These are phyloP conservation scores for Motacilla tschutschensis DNA, from an alignment of 2,113 vertebrate species.

Conservation along the genomic window DNA sequence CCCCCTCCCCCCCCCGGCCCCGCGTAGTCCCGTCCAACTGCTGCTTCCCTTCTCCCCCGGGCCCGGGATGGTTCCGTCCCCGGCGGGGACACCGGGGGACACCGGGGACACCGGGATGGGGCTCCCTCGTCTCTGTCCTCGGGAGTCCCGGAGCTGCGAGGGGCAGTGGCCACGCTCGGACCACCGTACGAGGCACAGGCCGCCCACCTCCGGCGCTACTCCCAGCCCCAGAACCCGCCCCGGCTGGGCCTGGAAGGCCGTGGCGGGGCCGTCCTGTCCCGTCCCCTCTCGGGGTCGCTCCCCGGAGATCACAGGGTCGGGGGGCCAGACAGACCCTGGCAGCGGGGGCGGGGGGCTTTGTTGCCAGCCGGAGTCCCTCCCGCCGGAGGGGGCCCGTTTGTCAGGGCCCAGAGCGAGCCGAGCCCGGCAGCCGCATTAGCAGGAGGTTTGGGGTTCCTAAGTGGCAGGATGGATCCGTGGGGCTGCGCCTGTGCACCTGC, in stretches of 20 bases:
- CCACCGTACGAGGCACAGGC: neutral
- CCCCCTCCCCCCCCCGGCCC: neutral
- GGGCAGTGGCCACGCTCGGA: neutral
- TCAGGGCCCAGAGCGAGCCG: neutral
- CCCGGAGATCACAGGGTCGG: neutral
- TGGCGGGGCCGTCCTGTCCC: too few relatives aligned
- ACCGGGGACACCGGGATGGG: too few relatives aligned
- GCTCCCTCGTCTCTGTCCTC: neutral
- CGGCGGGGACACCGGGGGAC: neutral
- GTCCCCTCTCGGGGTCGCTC: too few relatives aligned
- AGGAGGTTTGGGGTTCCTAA: neutral
- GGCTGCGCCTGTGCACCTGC: neutral
- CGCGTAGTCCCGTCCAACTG: neutral
- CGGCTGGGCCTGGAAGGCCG: neutral
- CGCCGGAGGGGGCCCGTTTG: too few relatives aligned
- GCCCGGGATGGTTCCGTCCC: neutral
- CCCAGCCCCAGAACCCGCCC: too few relatives aligned
- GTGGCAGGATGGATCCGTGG: accelerated
- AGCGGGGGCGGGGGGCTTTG: neutral
- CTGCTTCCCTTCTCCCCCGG: neutral
- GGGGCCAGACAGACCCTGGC: neutral
- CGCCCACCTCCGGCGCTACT: neutral
- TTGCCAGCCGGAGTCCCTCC: neutral
- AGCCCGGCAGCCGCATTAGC: neutral
- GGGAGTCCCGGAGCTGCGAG: neutral